A percentile compares a stretch with the other conserved stretches of the same genome.
These are phyloP conservation scores for Amblyornis subalaris DNA, from an alignment of 2,113 vertebrate genomes.

Conservation along the genomic window DNA sequence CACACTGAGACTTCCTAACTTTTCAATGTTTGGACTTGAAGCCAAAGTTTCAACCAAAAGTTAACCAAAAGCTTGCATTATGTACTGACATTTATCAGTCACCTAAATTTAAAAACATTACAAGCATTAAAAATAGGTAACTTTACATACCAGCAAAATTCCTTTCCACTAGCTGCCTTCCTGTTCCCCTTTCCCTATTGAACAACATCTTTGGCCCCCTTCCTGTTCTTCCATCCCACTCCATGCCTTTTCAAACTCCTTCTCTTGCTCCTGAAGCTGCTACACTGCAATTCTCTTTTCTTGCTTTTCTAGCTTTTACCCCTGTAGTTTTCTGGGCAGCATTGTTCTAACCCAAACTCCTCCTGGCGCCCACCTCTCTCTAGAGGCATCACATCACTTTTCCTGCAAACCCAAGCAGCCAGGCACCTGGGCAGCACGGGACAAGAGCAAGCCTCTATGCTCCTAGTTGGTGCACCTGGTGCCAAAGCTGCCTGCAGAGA, in stretches of 20 bases:
- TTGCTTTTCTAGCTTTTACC: not conserved
- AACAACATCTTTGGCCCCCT: not conserved
- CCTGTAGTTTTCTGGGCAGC: not conserved
- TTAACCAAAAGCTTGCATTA: not conserved
- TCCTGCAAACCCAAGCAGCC: not conserved
- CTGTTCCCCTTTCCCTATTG: not conserved
- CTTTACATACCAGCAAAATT: not conserved
- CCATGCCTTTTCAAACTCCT: not conserved
- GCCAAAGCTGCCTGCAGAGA: not conserved
- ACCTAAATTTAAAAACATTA: not conserved
- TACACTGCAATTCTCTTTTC: not conserved
- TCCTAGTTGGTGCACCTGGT: accelerated
- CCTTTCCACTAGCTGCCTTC: not conserved
- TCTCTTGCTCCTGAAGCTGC: not conserved
- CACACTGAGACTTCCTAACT: not conserved
- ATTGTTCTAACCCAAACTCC: not conserved
- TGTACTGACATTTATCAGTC: not conserved
- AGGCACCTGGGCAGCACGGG: not conserved
- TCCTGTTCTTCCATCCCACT: not conserved
- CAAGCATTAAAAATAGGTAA: not conserved
- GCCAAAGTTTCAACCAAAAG: not conserved
- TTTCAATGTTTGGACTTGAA: not conserved
- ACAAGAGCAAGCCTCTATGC: not conserved
- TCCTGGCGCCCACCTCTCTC: not conserved
- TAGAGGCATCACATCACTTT: not conserved